These are phyloP conservation scores for Sycobia sp. DNA, from an alignment of 1,140 invertebrate genomes.

Conservation along the genomic window DNA sequence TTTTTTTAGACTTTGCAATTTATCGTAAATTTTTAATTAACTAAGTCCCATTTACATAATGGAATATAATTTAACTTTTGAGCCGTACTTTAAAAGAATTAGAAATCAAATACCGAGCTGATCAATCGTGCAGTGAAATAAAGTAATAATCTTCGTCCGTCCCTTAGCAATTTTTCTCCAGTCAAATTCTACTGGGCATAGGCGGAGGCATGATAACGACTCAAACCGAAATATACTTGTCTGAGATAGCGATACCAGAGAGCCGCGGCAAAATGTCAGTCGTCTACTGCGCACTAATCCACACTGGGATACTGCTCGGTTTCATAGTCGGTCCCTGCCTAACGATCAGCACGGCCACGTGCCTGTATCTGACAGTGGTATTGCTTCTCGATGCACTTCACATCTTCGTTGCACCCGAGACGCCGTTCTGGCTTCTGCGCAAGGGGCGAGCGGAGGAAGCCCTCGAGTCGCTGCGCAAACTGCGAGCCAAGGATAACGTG, in stretches of 20 bases:
- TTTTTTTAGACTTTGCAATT: no score
- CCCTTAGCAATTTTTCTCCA: background rate
- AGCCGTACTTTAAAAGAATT: no score
- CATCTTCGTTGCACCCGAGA: background rate
- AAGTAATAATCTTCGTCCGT: no score
- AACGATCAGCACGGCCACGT: slow-evolving; percentile 1
- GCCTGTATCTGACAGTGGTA: background rate
- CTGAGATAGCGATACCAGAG: background rate
- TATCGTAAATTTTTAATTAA: no score
- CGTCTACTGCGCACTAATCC: background rate
- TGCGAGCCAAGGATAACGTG: background rate
- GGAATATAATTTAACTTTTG: no score
- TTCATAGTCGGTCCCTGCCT: background rate
- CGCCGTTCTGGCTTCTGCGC: slow-evolving; percentile 6
- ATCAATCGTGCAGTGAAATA: no score
- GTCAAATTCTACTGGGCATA: slow-evolving; percentile 1
- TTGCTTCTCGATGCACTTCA: background rate
- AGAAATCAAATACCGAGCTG: no score
- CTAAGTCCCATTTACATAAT: no score
- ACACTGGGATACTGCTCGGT: slow-evolving; percentile 7
- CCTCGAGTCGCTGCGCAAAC: background rate
- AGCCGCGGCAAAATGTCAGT: slow-evolving; percentile 3
- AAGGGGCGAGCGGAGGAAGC: background rate
- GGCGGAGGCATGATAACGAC: slow-evolving; percentile 5
- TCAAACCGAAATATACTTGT: slow-evolving; percentile 8